These are phyloP conservation scores for Mungos mungo DNA, from an alignment of 2,113 vertebrate genomes.

Conservation along the genomic window DNA sequence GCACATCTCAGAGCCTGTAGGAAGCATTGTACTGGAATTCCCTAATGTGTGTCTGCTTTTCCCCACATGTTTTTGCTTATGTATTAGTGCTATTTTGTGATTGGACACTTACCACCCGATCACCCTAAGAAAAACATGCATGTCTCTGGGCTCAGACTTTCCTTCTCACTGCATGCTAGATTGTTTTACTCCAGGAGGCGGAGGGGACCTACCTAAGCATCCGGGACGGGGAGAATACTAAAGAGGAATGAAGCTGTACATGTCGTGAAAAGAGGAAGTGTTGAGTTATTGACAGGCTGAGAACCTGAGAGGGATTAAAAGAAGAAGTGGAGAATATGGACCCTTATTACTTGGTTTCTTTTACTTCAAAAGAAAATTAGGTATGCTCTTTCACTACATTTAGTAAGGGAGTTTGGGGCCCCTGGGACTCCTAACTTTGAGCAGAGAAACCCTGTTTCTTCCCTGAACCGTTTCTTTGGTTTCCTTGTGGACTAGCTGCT, in stretches of 20 bases:
- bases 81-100: constrained; percentile 13
- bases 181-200: neutral
- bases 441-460: neutral
- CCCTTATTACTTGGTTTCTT: neutral
- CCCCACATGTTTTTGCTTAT: neutral
- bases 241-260: neutral
- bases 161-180: neutral
- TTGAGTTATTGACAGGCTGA: neutral
- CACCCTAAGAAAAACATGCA: neutral
- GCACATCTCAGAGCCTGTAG: neutral
- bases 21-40: neutral
- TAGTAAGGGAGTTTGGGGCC: neutral
- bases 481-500: neutral
- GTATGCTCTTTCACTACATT: neutral
- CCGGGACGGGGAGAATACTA: neutral
- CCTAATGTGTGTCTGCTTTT: neutral
- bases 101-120: neutral
- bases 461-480: neutral
- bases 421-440: neutral
- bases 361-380: neutral
- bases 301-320: neutral
- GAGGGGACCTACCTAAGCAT: neutral
- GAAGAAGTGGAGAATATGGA: neutral
- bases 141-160: neutral
- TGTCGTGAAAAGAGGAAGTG: neutral